Evolutionary conservation across 35 echinoderm and acorn worm species (phyloP).

Genomic region (Heliocidaris erythrogramma): DNA sequence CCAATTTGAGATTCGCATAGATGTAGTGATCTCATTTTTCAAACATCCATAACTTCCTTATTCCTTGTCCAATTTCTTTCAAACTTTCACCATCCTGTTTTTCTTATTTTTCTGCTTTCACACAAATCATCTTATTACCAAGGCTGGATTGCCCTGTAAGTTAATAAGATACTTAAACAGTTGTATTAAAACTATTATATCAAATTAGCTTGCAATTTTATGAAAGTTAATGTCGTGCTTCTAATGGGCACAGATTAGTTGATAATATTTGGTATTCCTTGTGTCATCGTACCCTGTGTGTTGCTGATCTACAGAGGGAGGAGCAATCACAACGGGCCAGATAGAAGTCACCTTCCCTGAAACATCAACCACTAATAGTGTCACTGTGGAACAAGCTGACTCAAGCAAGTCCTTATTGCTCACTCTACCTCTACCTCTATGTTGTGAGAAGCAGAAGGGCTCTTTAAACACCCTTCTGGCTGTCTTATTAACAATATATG

Average conservation of each 20-base stretch:
- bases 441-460: background rate
- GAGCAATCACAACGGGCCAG: background rate
- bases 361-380: background rate
- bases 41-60: too few relatives aligned
- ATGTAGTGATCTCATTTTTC: background rate
- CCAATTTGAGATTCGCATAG: background rate
- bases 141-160: background rate
- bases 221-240: background rate
- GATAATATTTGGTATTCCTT: background rate
- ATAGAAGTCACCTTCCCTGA: constrained; percentile 26
- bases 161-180: background rate
- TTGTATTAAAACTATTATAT: background rate
- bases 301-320: background rate
- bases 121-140: too few relatives aligned
- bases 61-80: too few relatives aligned
- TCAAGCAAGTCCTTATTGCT: constrained; percentile 28
- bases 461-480: background rate
- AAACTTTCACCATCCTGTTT: too few relatives aligned
- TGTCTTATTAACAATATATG: background rate
- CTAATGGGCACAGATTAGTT: background rate
- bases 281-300: background rate
- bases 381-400: background rate
- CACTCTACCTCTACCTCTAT: background rate
- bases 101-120: too few relatives aligned
- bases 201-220: background rate